phyloP scores from a whole-genome alignment of 2,888 invertebrate species.

The Flexamia atlantica region DNA sequence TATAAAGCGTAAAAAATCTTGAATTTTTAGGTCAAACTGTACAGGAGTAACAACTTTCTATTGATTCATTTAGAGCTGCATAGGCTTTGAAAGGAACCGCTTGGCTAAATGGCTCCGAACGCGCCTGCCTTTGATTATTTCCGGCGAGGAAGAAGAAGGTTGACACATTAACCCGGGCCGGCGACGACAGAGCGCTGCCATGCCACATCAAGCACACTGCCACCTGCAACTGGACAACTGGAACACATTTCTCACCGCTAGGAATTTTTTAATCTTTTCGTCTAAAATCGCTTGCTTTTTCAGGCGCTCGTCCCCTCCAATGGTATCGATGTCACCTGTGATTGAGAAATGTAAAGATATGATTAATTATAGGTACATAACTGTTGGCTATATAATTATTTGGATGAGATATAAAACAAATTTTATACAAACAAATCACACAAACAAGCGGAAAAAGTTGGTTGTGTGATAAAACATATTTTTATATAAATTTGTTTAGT shows the following conservation, averaged over 20 bases:
- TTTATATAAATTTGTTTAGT: too few species aligned
- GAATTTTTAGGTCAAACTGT: too few species aligned
- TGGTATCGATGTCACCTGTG: constrained; percentile 67
- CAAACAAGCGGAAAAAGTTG: too few species aligned
- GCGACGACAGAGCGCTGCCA: constrained; percentile 39
- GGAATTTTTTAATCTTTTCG: constrained; percentile 95
- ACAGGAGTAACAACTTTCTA: too few species aligned
- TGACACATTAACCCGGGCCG: constrained; percentile 36
- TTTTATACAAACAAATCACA: too few species aligned
- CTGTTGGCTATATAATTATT: too few species aligned
- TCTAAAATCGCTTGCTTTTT: constrained; percentile 93
- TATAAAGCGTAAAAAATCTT: too few species aligned
- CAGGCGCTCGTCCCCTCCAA: constrained; percentile 73
- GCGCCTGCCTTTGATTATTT: neutral
- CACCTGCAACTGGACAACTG: constrained; percentile 62
- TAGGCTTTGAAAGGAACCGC: neutral
- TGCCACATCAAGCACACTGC: constrained; percentile 60
- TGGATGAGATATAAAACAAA: too few species aligned
- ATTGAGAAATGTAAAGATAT: constrained; percentile 3
- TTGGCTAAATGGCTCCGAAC: neutral
- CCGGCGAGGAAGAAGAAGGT: neutral
- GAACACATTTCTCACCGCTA: constrained; percentile 84
- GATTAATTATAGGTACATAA: too few species aligned
- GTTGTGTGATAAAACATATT: too few species aligned
- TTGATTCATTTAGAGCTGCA: neutral